Base-by-base conservation (phyloP, 2,888 invertebrate genomes). In the Kryphioiulus occultus region DNA sequence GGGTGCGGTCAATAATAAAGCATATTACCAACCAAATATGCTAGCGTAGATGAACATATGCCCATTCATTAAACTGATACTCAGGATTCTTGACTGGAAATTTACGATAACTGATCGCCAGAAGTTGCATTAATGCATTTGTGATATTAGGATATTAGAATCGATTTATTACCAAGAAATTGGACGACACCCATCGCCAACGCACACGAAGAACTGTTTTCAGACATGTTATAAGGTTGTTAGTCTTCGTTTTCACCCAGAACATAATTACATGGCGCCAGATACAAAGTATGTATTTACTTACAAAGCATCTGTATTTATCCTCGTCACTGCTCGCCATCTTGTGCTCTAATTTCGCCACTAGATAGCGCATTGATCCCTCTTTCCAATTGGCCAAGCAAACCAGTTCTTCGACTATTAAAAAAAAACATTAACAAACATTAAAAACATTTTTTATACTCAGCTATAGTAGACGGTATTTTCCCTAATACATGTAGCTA, bases 311-410 rank as follows among this genome's bases (percentile, higher is more conserved):
- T 90, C 98, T 94, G 93, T 97, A 98, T 90, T 97, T 95, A 92
- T 98, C 97, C 92, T 98, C 97, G 93, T 96, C 96, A 91, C 96
- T 96, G 90, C 97, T 96, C 89, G 96, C 96, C 93, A 97, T 97
- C 92, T 95, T 95, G 93, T 97, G 96, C 91, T 96, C 96, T 89
- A 98, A 94, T 92, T 96, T 95, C 87, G 97, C 97, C 88, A 98
- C 97, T 90, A 98, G 94, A 93, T 97, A 98, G 88, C 97, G 94
- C 87, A 96, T 95, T 91, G 97, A 97, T 88, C 98, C 97, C 92
- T 98, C 98, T 92, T 97, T 97, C 98, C 98, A 98, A 88, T 95
- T 95, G 5, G 97, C 98, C 90, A 97, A 93, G 91, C 98, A 98
- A 91, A 97, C 96, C 87, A 98, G 93, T 92, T 97, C 97, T 92